Conservation (phyloP, 2,888 invertebrate genomes). For the Ligdia adustata region DNA sequence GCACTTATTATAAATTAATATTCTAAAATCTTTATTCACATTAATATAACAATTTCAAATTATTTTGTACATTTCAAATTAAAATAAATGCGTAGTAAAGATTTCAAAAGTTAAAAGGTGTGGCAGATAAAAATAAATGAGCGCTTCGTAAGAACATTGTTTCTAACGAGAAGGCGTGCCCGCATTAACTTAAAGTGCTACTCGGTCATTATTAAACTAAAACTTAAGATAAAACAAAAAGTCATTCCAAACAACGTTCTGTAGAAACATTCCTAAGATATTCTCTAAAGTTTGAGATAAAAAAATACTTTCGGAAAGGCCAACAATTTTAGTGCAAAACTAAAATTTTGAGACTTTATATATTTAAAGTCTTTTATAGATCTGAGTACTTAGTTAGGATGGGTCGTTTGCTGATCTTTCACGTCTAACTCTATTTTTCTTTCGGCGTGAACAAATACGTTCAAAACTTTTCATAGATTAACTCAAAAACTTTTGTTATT, state of each 20-base stretch:
- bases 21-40: too few relatives aligned
- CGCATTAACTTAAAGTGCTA: conserved; percentile 25
- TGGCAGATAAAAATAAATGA: conserved; percentile 12
- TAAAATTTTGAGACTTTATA: conserved; percentile 10
- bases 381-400: conserved; percentile 12
- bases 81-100: neutral
- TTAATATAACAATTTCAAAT: too few relatives aligned
- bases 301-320: conserved; percentile 24
- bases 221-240: conserved; percentile 31
- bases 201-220: conserved; percentile 26
- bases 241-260: conserved; percentile 26
- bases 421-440: conserved; percentile 6
- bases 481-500: neutral
- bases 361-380: conserved; percentile 13
- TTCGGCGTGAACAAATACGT: neutral
- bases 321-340: conserved; percentile 20
- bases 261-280: conserved; percentile 27
- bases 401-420: conserved; percentile 1
- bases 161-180: conserved; percentile 25
- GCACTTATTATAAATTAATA: too few relatives aligned
- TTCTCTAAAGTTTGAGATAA: conserved; percentile 25
- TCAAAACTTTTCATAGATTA: neutral
- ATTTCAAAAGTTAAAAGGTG: conserved; percentile 9
- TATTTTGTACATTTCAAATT: too few relatives aligned
- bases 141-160: conserved; percentile 10